These are phyloP conservation scores for Chionis minor DNA, from an alignment of 2,113 vertebrate genomes.

Conservation along the genomic window DNA sequence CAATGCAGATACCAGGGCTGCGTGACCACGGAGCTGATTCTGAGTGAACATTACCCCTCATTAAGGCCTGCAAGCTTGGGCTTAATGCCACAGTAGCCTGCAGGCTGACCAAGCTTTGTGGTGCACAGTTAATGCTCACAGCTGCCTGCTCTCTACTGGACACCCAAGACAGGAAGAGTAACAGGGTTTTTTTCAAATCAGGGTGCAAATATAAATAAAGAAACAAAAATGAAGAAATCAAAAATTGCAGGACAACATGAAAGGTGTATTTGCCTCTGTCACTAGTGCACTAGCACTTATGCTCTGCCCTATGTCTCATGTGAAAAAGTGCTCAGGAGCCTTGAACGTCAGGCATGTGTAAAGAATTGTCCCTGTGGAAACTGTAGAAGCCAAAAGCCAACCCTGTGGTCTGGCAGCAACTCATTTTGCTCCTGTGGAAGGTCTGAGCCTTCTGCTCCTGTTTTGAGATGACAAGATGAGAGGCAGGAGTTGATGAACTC, in stretches of 20 bases:
- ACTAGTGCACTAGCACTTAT: neutral
- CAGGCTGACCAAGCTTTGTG: neutral
- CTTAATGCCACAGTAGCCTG: neutral
- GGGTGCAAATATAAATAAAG: neutral
- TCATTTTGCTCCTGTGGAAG: neutral
- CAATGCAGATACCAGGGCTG: neutral
- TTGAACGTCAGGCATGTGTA: neutral
- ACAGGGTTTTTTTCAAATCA: neutral
- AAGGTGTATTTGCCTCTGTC: neutral
- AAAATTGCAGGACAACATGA: neutral
- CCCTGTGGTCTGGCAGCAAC: neutral
- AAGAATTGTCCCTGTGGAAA: neutral
- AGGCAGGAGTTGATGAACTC: neutral
- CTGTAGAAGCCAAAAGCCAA: neutral
- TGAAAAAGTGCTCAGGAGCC: neutral
- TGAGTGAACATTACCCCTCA: neutral
- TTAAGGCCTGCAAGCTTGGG: constrained; percentile 3
- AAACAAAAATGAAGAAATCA: constrained; percentile 2
- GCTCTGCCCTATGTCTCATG: neutral
- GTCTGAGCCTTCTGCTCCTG: neutral
- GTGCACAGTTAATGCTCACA: neutral
- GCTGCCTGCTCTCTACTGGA: neutral
- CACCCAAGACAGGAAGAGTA: neutral
- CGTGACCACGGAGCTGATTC: neutral
- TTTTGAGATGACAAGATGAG: neutral